Conservation (phyloP, 2,888 invertebrate species). For the Chymomyza amoena region DNA sequence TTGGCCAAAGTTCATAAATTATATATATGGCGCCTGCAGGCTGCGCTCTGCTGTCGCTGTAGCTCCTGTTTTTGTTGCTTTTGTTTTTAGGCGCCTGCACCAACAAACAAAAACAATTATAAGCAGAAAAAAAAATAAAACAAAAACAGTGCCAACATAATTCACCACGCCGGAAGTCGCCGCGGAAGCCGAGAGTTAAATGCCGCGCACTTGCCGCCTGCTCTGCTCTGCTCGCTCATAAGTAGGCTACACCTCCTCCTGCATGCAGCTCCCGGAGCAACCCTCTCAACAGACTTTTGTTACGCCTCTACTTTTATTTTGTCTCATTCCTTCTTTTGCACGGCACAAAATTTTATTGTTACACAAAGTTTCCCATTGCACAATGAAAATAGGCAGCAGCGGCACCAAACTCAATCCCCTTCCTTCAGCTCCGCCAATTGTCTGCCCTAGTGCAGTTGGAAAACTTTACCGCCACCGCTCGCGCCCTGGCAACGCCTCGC, state of each 20-base stretch:
- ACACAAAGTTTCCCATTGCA: conserved; percentile 57
- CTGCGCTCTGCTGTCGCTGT: not conserved
- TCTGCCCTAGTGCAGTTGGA: not conserved
- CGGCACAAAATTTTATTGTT: conserved; percentile 53
- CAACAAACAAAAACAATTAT: conserved; percentile 31
- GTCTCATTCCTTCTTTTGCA: conserved; percentile 19
- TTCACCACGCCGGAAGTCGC: conserved; percentile 48
- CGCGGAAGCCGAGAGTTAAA: conserved; percentile 51
- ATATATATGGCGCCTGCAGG: conserved; percentile 13
- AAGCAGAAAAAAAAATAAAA: not conserved
- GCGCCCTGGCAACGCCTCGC: conserved; percentile 34
- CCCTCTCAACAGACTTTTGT: conserved; percentile 30
- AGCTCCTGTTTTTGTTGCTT: not conserved
- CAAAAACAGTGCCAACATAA: conserved; percentile 31
- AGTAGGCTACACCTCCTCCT: conserved; percentile 40
- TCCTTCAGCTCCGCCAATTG: not conserved
- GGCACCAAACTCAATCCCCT: no score
- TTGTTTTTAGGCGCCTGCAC: not conserved
- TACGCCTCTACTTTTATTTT: conserved; percentile 6
- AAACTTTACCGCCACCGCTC: not conserved
- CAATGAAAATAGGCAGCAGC: conserved; percentile 35
- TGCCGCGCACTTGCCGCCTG: conserved; percentile 35
- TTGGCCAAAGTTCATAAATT: conserved; percentile 41
- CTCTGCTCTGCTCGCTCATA: conserved; percentile 23
- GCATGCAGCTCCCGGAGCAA: not conserved